Evolutionary conservation across 2,888 invertebrate genomes (phyloP), one percentile per base, ranked within the genome.

Genomic region (Rutpela maculata): DNA sequence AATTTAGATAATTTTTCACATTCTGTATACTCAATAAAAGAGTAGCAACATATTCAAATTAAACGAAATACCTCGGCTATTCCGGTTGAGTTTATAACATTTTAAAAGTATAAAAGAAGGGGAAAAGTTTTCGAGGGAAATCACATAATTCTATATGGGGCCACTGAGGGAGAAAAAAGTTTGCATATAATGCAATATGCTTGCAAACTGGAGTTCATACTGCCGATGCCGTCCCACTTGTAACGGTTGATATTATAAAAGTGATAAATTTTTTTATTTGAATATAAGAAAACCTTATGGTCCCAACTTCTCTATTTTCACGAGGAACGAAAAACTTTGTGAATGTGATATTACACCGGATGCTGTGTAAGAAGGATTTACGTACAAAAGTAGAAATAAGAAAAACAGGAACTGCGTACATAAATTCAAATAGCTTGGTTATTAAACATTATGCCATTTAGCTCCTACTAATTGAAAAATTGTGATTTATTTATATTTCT

Each of bases 141-240:
- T 65, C 65, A 19, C 19, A 65, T 65, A 65, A 65, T 65, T 43
- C 65, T 65, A 43, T 43, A 65, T 19, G 35, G 65, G 65, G 65
- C 35, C 17, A 38, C 43, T 6, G 65, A 18, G 65, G 31, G 31
- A 35, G 31, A 38, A 65, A 65, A 65, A 63, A 63, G 63, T 63
- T 63, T 63, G 63, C 63, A 63, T 63, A 38, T 63, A 63, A 63
- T 63, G 63, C 35, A 63, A 35, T 63, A 35, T 65, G 65, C 43
- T 18, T 43, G 19, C 19, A 18, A 65, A 65, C 38, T 38, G 35
- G 26, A 65, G 65, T 18, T 65, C 38, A 10, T 65, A 43, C 65
- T 43, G 65, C 26, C 65, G 15, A n/a, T 43, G 65, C 26, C 65
- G 15, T 38, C 19, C 19, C 65, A 38, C 18, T 35, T 35, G 43